Base-by-base conservation (phyloP, 2,888 invertebrate genomes). In the Trisateles emortualis region DNA sequence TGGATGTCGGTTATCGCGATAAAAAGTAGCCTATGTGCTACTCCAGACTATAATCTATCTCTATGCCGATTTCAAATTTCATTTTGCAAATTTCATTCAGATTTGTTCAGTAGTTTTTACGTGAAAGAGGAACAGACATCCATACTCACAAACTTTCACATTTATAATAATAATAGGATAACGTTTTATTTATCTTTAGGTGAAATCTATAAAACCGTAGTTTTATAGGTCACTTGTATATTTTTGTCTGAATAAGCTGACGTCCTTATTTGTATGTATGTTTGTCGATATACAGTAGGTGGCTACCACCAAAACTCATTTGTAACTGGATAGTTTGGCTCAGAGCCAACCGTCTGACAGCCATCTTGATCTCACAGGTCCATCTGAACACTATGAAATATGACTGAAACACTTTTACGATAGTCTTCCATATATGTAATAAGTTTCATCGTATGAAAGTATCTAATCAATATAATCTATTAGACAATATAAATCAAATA, bases 321-420 rank as follows among this genome's bases (percentile, higher is more conserved):
- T 79, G 77, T 83, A 75, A 75, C 77, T 77, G 79, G 79, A 81
- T 79, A 75, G 72, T 75, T 83, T 88, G 89, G 89, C 84, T 51
- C 22, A 42, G 17, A 22, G 88, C 90, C 90, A 90, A 64, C 59
- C 65, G 54, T 76, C 76, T 77, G 76, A 79, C 36, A 67, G 58
- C 55, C 68, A 76, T 77, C 79, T 74, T 72, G 77, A 76, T 81
- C 69, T 76, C 70, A 67, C 66, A 70, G 63, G 64, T 61, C 65
- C 69, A 77, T 79, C 76, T 73, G 69, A 70, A 69, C 59, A 62
- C 68, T 68, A 73, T 75, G 70, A 76, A 65, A 74, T 51, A 58
- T 52, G 55, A 53, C 61, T 64, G 51, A 19, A 39, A 51, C 17
- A 33, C 39, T 45, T 45, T 32, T 40, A 32, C 26, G 17, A 39